phyloP scores from a whole-genome alignment of 2,797 vertebrate genomes.

The Cetoscarus ocellatus region DNA sequence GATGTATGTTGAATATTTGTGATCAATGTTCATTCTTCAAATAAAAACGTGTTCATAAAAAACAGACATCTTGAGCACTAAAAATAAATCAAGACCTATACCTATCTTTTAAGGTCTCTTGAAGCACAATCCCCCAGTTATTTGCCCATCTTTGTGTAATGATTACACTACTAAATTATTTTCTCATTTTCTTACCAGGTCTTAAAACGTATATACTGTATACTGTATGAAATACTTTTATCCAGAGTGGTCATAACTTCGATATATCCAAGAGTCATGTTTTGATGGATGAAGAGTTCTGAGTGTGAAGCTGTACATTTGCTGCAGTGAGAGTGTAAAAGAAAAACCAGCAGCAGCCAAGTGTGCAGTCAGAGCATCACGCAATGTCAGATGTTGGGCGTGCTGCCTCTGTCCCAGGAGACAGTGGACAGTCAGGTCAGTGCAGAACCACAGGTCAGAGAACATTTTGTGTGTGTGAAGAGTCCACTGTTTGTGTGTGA shows the following conservation, averaged over 20 bases:
- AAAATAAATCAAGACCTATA: too few relatives aligned
- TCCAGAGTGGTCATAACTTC: not conserved
- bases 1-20: too few relatives aligned
- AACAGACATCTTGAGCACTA: too few relatives aligned
- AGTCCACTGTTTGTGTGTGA: not conserved
- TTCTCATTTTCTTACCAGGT: too few relatives aligned
- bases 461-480: constrained; percentile 10
- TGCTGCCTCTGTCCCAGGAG: constrained; percentile 36
- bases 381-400: constrained; percentile 52
- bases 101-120: too few relatives aligned
- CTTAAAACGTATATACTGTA: too few relatives aligned
- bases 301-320: constrained; percentile 24
- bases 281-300: constrained; percentile 15
- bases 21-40: too few relatives aligned
- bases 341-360: constrained; percentile 49
- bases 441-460: constrained; percentile 38
- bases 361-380: constrained; percentile 55
- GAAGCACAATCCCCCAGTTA: too few relatives aligned
- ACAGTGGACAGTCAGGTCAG: constrained; percentile 25
- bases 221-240: too few relatives aligned
- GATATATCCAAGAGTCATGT: constrained; percentile 18
- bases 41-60: too few relatives aligned
- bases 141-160: too few relatives aligned
- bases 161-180: too few relatives aligned
- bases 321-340: constrained; percentile 12